phyloP scores from a whole-genome alignment of 2,113 vertebrate genomes.

The Malurus melanocephalus region DNA sequence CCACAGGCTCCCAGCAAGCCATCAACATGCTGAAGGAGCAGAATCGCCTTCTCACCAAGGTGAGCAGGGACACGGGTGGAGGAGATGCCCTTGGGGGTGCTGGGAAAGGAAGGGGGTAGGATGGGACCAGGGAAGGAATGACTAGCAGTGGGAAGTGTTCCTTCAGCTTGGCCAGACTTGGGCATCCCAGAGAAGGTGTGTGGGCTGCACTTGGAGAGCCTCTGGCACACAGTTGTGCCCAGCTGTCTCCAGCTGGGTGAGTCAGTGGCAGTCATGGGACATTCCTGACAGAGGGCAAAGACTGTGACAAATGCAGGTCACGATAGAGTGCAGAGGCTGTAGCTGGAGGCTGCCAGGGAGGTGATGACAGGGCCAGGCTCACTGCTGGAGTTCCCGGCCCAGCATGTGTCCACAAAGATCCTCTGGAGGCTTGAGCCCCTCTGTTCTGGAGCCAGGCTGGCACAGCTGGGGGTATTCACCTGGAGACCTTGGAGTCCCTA shows the following conservation, averaged over 20 bases:
- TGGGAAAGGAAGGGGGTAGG: neutral
- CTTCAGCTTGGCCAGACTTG: neutral
- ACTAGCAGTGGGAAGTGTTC: neutral
- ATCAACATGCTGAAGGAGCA: constrained; percentile 92
- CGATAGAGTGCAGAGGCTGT: neutral
- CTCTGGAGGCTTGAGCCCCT: neutral
- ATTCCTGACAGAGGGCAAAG: neutral
- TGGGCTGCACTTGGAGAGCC: neutral
- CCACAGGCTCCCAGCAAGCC: constrained; percentile 77
- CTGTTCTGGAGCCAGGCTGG: neutral
- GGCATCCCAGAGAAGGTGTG: neutral
- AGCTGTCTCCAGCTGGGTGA: neutral
- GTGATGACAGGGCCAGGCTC: neutral
- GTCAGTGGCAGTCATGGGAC: neutral
- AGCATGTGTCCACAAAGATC: neutral
- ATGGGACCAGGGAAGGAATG: neutral
- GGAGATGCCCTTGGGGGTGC: neutral
- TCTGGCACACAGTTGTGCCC: neutral
- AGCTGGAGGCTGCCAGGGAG: neutral
- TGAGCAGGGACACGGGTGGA: neutral
- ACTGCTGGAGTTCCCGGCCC: neutral
- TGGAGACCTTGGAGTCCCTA: neutral
- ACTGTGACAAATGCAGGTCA: neutral
- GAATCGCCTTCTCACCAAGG: constrained; percentile 93
- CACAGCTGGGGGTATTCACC: neutral